Evolutionary conservation across 53 echinoderm and acorn worm genomes (phyloP), one percentile per base, ranked within the genome.

Genomic region (Mesocentrotus franciscanus): DNA sequence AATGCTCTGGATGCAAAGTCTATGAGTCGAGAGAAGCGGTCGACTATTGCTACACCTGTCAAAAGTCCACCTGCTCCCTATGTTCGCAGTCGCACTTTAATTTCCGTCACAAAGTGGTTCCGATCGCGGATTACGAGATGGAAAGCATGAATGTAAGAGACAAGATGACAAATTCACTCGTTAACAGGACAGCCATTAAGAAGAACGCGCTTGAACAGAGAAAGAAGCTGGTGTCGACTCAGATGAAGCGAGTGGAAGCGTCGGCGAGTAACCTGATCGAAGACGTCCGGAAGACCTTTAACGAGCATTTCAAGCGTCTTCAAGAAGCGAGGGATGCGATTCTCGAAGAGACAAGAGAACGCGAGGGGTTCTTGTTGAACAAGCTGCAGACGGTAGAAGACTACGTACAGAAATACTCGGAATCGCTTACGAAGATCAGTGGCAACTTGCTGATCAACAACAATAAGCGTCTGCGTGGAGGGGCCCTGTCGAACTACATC

Each of bases 21-120:
- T 93, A 74, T 57, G 93, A 93, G 78, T 75, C 49, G 27, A 27
- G 93, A 15, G 93, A 93, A n/a, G 93, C 93, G 4, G 93, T 75
- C 35, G 93, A 74, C 8, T 78, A 75, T 36, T 93, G 93, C 35
- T 39, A 75, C 60, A 93, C 74, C 59, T 93, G 93, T 57, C 72
- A 93, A 1, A 93, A 75, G 60, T 76, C 93, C 5, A 56, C 76
- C 16, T 93, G 93, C 14, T 93, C 93, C 55, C 59, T 93, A 12
- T 93, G 93, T 57, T 76, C 93, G 56, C 42, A 49, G 26, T 24
- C 93, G n/a, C 93, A 93, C 93, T 24, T 39, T 12, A 75, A 93
- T 12, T 55, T 72, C 22, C 56, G n/a, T 16, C 93, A 93, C 60
- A 59, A 36, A n/a, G 93, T 93, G 93, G 76, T 93, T 24, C 7